A percentile compares a stretch with the other conserved stretches of the same genome.
These are phyloP conservation scores for Esox masquinongy DNA, from an alignment of 2,797 vertebrate genomes.

Conservation along the genomic window DNA sequence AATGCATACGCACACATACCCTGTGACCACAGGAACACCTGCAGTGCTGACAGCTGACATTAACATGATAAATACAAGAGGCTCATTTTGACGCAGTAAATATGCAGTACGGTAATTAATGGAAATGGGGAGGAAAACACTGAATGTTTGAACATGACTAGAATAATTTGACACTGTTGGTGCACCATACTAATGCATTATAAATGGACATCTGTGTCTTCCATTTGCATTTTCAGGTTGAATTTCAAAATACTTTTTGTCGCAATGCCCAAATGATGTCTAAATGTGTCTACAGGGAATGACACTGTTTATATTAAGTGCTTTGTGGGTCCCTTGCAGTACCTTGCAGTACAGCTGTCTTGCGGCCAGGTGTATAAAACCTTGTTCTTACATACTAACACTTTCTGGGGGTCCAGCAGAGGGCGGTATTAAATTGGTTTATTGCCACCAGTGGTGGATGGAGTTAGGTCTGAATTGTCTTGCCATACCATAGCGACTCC, in stretches of 20 bases:
- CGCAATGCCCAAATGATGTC: conserved; percentile 1
- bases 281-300: neutral
- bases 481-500: no score
- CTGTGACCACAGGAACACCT: conserved; percentile 56
- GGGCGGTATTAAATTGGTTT: no score
- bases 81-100: conserved; percentile 60
- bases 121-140: conserved; percentile 24
- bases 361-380: no score
- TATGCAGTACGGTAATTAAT: conserved; percentile 57
- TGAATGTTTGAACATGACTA: conserved; percentile 45
- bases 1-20: conserved; percentile 14
- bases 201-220: conserved; percentile 52
- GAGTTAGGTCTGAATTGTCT: no score
- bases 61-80: conserved; percentile 68
- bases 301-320: no score
- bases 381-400: no score
- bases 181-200: conserved; percentile 38
- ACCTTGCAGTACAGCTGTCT: no score
- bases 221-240: neutral
- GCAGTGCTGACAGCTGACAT: conserved; percentile 65
- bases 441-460: no score
- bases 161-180: conserved; percentile 34
- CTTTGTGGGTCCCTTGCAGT: no score
- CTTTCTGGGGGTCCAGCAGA: no score
- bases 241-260: neutral